phyloP scores from a whole-genome alignment of 2,797 vertebrate species.

The Varecia variegata region DNA sequence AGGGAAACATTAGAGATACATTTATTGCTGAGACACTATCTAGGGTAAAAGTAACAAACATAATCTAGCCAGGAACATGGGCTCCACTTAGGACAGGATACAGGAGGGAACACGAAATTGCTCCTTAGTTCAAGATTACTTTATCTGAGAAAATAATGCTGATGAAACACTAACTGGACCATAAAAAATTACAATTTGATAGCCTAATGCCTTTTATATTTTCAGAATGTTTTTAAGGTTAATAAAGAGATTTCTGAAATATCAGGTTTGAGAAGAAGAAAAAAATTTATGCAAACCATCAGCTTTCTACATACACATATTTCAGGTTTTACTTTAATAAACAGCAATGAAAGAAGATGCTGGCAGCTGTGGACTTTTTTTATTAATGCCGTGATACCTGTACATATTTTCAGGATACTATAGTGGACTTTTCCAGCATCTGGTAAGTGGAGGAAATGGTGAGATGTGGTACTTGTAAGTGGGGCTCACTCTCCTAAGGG shows the following conservation, averaged over 20 bases:
- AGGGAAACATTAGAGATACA: not conserved
- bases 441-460: not conserved
- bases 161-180: not conserved
- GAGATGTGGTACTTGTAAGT: not conserved
- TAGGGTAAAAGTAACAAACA: not conserved
- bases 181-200: not conserved
- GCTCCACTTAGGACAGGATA: not conserved
- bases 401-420: not conserved
- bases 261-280: not conserved
- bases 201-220: not conserved
- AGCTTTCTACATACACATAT: not conserved
- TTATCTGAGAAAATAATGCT: constrained; percentile 1
- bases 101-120: not conserved
- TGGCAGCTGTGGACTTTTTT: not conserved
- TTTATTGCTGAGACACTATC: not conserved
- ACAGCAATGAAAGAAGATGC: not conserved
- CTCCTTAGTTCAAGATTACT: not conserved
- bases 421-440: not conserved
- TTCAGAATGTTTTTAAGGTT: not conserved
- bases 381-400: not conserved
- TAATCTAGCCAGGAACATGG: not conserved
- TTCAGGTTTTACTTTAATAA: not conserved
- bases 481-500: not conserved
- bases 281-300: not conserved
- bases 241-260: not conserved